These are phyloP conservation scores for Ophthalmolycus amberensis DNA, from an alignment of 2,113 vertebrate genomes.

Conservation along the genomic window DNA sequence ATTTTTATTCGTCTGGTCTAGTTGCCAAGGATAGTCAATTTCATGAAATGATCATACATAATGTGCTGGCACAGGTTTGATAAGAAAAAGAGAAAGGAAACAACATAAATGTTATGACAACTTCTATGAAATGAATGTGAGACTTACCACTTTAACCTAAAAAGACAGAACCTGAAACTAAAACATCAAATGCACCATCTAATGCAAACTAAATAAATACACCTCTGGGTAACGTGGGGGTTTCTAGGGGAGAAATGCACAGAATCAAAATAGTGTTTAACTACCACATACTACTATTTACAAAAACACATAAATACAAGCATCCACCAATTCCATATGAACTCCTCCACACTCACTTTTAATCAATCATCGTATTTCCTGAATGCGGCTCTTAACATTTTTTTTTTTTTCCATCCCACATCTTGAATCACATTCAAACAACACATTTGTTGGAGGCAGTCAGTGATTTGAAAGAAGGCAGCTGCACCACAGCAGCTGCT, in stretches of 20 bases:
- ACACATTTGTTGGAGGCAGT: constrained; percentile 62
- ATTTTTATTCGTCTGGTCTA: constrained; percentile 83
- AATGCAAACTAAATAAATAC: constrained; percentile 84
- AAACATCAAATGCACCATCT: constrained; percentile 74
- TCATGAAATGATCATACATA: constrained; percentile 72
- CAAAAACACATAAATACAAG: constrained; percentile 76
- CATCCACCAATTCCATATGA: constrained; percentile 55
- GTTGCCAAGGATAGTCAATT: constrained; percentile 67
- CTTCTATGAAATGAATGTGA: constrained; percentile 74
- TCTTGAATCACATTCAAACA: constrained; percentile 59
- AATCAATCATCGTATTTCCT: constrained; percentile 39
- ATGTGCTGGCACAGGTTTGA: constrained; percentile 71
- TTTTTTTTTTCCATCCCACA: constrained; percentile 42
- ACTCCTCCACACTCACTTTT: constrained; percentile 41
- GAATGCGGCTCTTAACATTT: constrained; percentile 31
- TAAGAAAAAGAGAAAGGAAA: constrained; percentile 61
- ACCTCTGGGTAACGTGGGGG: constrained; percentile 62
- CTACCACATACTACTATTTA: constrained; percentile 71
- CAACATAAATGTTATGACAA: constrained; percentile 65
- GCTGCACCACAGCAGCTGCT: constrained; percentile 59
- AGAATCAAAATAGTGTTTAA: constrained; percentile 77
- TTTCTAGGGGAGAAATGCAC: constrained; percentile 80
- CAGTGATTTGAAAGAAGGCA: constrained; percentile 51
- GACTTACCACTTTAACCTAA: constrained; percentile 71
- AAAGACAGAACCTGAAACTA: constrained; percentile 71